phyloP scores from a whole-genome alignment of 2,797 vertebrate species.

The Anabas testudineus region DNA sequence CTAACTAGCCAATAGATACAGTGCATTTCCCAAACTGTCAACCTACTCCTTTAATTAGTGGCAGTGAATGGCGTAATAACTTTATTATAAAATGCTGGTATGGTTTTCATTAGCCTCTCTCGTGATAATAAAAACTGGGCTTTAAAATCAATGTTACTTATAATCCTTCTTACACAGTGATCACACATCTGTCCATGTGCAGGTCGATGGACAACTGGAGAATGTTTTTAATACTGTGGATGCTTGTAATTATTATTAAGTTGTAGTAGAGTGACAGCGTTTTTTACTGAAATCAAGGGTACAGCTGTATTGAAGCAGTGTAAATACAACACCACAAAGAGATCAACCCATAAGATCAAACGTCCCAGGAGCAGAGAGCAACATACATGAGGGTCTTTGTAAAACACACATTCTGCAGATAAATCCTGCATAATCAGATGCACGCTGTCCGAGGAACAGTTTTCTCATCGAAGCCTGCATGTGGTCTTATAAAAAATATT shows the following conservation, averaged over 20 bases:
- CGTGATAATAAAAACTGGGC: constrained; percentile 23
- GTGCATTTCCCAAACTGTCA: not conserved
- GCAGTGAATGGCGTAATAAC: constrained; percentile 26
- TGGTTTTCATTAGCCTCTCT: constrained; percentile 13
- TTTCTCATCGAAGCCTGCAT: constrained; percentile 47
- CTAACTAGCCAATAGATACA: not conserved
- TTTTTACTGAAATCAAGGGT: constrained; percentile 17
- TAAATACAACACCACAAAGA: constrained; percentile 34
- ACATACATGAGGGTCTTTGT: constrained; percentile 81
- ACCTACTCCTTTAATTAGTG: constrained; percentile 14
- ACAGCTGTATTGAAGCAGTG: constrained; percentile 32
- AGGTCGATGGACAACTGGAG: constrained; percentile 36
- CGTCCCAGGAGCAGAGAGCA: constrained; percentile 73
- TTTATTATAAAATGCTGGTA: constrained; percentile 58
- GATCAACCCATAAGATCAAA: constrained; percentile 70
- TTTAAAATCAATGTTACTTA: constrained; percentile 21
- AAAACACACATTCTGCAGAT: constrained; percentile 64
- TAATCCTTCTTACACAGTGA: constrained; percentile 30
- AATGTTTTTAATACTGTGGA: not conserved
- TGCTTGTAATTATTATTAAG: constrained; percentile 28
- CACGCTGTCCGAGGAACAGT: constrained; percentile 37
- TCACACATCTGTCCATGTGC: constrained; percentile 17
- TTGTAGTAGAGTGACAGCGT: constrained; percentile 32
- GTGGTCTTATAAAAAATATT: constrained; percentile 53
- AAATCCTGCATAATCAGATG: constrained; percentile 28